Conservation (phyloP, 2,888 invertebrate genomes). For the Sipha maydis region DNA sequence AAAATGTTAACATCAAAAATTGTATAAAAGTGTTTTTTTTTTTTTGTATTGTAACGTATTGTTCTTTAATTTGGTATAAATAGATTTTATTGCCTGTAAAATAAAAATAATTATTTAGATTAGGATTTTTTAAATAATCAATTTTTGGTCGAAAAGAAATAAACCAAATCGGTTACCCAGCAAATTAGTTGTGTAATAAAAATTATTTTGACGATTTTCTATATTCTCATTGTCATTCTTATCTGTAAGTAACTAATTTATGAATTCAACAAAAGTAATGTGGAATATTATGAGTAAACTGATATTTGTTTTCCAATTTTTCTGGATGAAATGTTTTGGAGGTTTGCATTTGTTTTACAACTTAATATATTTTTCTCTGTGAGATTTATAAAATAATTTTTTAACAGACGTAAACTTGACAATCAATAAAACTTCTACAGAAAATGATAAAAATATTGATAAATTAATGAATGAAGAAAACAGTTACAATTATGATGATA, state of each 20-base stretch:
- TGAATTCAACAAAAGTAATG: not conserved
- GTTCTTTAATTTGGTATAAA: too few relatives aligned
- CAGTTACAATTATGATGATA: not conserved
- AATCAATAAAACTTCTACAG: not conserved
- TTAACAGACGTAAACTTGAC: not conserved
- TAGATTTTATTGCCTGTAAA: too few relatives aligned
- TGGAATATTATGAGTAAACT: not conserved
- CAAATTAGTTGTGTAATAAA: not conserved
- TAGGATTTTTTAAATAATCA: too few relatives aligned
- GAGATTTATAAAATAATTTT: not conserved
- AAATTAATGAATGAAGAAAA: not conserved
- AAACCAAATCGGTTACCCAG: not conserved
- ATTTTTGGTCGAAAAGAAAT: not conserved
- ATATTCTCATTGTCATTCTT: not conserved
- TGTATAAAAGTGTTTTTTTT: too few relatives aligned
- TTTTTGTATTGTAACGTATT: too few relatives aligned
- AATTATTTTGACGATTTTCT: not conserved
- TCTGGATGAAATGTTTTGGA: not conserved
- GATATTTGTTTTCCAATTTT: not conserved
- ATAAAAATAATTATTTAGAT: too few relatives aligned
- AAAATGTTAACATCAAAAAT: too few relatives aligned
- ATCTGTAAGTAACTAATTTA: not conserved
- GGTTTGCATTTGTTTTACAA: not conserved
- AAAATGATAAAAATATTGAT: not conserved
- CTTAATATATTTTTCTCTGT: not conserved